Conservation (phyloP, 2,113 vertebrate genomes). For the Microcebus ravelobensis region DNA sequence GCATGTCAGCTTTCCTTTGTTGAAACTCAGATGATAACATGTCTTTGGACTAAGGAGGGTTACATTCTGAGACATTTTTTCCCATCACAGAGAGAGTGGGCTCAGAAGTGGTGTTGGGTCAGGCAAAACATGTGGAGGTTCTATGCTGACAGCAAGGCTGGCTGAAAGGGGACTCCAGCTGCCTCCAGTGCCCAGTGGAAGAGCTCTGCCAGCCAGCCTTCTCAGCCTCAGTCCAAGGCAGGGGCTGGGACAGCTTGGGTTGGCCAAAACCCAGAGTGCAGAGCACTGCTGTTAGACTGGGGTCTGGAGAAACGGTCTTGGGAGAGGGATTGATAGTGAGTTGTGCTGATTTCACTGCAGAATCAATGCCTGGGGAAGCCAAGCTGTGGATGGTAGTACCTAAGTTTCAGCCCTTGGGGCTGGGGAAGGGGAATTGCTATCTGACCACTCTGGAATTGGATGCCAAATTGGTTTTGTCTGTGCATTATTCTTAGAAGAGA, state of each 20-base stretch:
- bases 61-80: not conserved
- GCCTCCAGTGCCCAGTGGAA: not conserved
- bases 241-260: not conserved
- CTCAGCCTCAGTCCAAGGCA: not conserved
- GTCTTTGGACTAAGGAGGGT: not conserved
- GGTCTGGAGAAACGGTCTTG: not conserved
- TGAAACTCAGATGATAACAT: not conserved
- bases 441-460: not conserved
- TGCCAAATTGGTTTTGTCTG: not conserved
- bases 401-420: not conserved
- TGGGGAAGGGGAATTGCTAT: no score
- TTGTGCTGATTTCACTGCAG: not conserved
- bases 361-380: not conserved
- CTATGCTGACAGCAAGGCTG: not conserved
- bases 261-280: not conserved
- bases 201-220: not conserved
- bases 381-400: not conserved
- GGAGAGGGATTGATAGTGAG: not conserved
- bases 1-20: not conserved
- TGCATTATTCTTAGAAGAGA: not conserved
- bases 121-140: not conserved
- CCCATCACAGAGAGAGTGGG: not conserved
- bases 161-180: not conserved
- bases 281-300: accelerated
- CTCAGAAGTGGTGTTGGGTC: no score